Evolutionary conservation across 2,888 invertebrate species (phyloP).

Genomic region (Autographa pulchrina): DNA sequence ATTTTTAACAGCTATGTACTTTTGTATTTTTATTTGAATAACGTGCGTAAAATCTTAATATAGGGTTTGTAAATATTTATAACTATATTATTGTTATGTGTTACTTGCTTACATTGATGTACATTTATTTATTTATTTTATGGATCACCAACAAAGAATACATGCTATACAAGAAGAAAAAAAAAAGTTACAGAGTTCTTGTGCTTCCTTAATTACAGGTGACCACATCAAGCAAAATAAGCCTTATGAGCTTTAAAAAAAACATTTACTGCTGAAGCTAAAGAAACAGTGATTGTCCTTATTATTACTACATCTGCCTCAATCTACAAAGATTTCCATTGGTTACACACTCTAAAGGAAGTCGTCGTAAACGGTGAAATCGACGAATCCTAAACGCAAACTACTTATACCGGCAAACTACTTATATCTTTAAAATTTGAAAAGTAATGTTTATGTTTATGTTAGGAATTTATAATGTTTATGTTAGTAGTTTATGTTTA

Average conservation of each 20-base stretch:
- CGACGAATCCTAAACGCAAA: slow-evolving; percentile 67
- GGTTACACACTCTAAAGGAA: slow-evolving; percentile 1
- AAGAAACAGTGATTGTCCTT: slow-evolving; percentile 20
- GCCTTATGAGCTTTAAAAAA: too few species aligned
- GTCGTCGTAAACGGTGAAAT: slow-evolving; percentile 58
- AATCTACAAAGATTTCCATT: slow-evolving; percentile 11
- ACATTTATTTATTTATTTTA: too few species aligned
- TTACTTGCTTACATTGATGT: background rate
- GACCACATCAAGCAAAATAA: too few species aligned
- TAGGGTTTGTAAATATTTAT: background rate
- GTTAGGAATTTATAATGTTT: too few species aligned
- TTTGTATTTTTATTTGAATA: background rate
- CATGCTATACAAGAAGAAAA: too few species aligned
- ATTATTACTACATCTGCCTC: too few species aligned
- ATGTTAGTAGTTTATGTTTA: too few species aligned
- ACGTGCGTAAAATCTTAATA: background rate
- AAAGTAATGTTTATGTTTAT: too few species aligned
- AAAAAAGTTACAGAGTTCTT: too few species aligned
- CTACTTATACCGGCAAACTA: slow-evolving; percentile 62
- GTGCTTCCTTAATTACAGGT: too few species aligned
- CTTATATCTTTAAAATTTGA: too few species aligned
- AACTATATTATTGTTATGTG: background rate
- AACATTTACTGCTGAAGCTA: slow-evolving; percentile 8
- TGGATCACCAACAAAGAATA: too few species aligned
- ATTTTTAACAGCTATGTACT: background rate